Evolutionary conservation across 2,888 invertebrate genomes (phyloP).

Genomic region (Sepioteuthis lessoniana): DNA sequence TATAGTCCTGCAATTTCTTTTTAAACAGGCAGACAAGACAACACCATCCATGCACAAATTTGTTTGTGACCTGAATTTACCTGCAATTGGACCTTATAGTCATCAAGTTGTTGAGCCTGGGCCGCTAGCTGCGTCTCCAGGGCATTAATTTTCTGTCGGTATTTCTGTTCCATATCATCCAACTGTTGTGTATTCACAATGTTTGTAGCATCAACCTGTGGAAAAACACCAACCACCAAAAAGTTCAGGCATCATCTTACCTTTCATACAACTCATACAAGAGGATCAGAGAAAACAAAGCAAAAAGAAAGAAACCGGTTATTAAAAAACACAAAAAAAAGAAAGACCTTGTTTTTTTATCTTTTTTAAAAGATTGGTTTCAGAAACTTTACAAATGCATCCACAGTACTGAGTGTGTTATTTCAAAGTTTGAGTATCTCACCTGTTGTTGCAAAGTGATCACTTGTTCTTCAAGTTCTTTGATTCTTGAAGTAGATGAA

Average conservation of each 20-base stretch:
- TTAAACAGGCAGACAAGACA: neutral
- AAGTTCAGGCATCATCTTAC: neutral
- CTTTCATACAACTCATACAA: slow-evolving; percentile 24
- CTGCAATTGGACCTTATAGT: slow-evolving; percentile 65
- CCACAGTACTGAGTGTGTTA: neutral
- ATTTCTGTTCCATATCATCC: slow-evolving; percentile 62
- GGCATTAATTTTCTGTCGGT: slow-evolving; percentile 61
- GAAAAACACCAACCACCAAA: slow-evolving; percentile 2
- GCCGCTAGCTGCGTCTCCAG: slow-evolving; percentile 58
- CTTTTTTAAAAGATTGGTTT: neutral
- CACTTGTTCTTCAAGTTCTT: slow-evolving; percentile 59
- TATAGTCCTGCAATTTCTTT: neutral
- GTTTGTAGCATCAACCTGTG: slow-evolving; percentile 64
- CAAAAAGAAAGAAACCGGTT: neutral
- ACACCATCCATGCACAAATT: neutral
- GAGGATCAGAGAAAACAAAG: neutral
- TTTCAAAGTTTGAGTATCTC: neutral
- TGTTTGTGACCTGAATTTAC: slow-evolving; percentile 54
- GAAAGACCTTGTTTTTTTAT: no score
- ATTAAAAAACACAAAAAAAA: no score
- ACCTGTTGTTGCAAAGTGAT: slow-evolving; percentile 66
- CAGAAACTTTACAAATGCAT: neutral
- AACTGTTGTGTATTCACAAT: slow-evolving; percentile 67
- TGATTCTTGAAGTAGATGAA: slow-evolving; percentile 51
- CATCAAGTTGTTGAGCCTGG: slow-evolving; percentile 63